A percentile compares a stretch with the other conserved stretches of the same genome.
These are phyloP conservation scores for Lasioglossum malachurum DNA, from an alignment of 2,888 invertebrate genomes.

Conservation along the genomic window DNA sequence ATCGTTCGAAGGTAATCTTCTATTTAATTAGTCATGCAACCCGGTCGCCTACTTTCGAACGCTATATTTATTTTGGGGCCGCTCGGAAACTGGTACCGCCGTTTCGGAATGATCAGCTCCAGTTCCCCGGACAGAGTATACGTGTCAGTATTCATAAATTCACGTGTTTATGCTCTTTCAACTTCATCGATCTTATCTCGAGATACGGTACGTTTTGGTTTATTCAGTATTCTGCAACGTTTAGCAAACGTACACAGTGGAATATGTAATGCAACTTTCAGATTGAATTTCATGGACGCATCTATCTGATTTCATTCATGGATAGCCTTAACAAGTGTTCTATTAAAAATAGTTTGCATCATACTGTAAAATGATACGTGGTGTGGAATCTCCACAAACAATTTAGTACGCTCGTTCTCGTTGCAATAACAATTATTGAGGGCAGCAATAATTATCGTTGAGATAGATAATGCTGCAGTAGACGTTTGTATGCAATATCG, in stretches of 20 bases:
- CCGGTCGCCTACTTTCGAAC: not conserved
- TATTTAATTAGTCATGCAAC: not conserved
- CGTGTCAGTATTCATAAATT: slow-evolving; percentile 2
- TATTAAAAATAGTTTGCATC: not conserved
- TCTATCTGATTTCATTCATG: not conserved
- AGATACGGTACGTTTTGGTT: not conserved
- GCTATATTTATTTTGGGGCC: not conserved
- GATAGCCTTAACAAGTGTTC: not conserved
- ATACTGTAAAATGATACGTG: not conserved
- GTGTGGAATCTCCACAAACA: not conserved
- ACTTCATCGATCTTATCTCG: not conserved
- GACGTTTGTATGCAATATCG: not conserved
- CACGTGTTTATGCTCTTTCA: not conserved
- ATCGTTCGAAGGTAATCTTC: not conserved
- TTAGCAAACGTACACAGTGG: not conserved
- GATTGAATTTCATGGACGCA: not conserved
- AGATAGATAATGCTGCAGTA: not conserved
- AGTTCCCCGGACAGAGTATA: not conserved
- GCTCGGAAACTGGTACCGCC: not conserved
- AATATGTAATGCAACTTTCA: not conserved
- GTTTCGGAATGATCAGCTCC: not conserved
- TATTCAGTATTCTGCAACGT: slow-evolving; percentile 6
- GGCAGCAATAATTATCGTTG: not conserved
- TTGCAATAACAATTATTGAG: not conserved
- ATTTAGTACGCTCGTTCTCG: not conserved